Evolutionary conservation across 2,888 invertebrate species (phyloP).

Genomic region (Lutraria lutraria): DNA sequence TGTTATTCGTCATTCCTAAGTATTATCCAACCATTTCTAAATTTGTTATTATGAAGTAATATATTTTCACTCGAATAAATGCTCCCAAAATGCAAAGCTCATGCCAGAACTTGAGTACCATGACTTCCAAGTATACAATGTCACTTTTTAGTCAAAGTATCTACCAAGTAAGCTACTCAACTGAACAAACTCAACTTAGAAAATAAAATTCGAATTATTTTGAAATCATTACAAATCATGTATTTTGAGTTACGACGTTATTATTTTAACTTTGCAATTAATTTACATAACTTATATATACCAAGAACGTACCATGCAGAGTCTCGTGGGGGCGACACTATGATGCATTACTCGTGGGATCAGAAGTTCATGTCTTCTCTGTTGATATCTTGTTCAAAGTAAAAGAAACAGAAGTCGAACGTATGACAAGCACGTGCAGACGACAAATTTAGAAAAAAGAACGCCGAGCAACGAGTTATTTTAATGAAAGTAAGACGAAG

Average conservation of each 20-base stretch:
- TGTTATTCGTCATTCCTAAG: neutral
- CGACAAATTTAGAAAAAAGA: neutral
- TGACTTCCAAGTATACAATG: neutral
- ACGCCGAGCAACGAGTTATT: too few species aligned
- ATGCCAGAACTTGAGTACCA: neutral
- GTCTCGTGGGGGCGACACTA: neutral
- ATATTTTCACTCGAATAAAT: neutral
- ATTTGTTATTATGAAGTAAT: neutral
- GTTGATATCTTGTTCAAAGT: neutral
- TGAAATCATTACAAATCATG: neutral
- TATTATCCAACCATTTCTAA: neutral
- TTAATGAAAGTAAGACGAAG: too few species aligned
- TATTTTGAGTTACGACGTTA: neutral
- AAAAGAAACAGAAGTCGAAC: neutral
- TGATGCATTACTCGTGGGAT: neutral
- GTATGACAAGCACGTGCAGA: neutral
- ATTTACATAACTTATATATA: neutral
- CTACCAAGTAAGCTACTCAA: neutral
- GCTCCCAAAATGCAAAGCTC: neutral
- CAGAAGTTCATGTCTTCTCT: neutral
- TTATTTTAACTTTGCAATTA: neutral
- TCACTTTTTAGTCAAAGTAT: neutral
- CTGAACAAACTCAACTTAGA: neutral
- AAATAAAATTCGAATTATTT: conserved; percentile 1
- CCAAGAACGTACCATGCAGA: neutral